Base-by-base conservation (phyloP, 2,113 vertebrate genomes). In the Oxygymnocypris stewartii region DNA sequence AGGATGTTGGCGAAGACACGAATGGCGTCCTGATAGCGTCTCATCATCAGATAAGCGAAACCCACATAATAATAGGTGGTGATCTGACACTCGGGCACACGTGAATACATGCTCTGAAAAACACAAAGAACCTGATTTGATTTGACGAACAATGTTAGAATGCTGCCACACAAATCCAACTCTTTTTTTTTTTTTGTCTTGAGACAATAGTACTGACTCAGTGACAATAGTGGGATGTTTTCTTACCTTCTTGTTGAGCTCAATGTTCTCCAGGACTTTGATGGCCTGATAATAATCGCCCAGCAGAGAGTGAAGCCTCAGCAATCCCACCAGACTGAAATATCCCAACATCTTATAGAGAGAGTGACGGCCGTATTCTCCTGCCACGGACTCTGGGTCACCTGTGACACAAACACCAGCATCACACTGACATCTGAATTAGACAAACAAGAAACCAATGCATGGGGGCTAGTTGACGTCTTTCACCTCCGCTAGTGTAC, bases 201-300 rank as follows among this genome's bases (percentile, higher is more conserved):
- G 1, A 74, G 37, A 42, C 69, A 23, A 11, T 0, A 2, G 16
- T 1, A 42, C 4, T 23, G 16, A 23, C 4, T 11, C 67, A 37
- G 67, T 18, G 14, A 18, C 67, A 20, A 18, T 20, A 59, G 2
- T 3, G 51, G 4, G 23, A n/a, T 18, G 11, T 12, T 4, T 37
- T 83, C 13, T 6, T 93, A 99, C 98, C 97, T 99, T 99, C 93
- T 99, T 99, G 93, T 99, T 99, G 88, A 99, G 97, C 82, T 99
- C 98, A 0, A 99, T 99, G 90, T 99, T 99, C 94, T 99, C 98
- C 85, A 99, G 94, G 84, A 99, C 98, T 91, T 99, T 99, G 91
- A 99, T 99, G 42, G 98, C 98, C 93, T 99, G 98, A 92, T 99
- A 99, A 90, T 99, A 99, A 92, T 99, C 98, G 0, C 98, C 98